Evolutionary conservation across 2,113 vertebrate species (phyloP).

Genomic region (Colius striatus): DNA sequence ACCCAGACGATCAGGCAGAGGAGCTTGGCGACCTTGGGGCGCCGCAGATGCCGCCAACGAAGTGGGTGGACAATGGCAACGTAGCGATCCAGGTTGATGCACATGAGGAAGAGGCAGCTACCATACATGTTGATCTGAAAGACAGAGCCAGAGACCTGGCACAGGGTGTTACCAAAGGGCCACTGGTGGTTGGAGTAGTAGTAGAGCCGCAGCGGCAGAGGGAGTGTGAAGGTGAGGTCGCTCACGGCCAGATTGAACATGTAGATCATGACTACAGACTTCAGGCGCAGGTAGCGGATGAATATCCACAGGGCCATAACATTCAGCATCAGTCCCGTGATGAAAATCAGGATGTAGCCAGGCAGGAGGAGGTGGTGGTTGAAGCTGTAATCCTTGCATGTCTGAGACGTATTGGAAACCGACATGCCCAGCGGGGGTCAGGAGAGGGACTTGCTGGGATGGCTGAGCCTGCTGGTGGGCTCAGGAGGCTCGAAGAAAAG

Average conservation of each 20-base stretch:
- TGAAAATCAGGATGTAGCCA: constrained; percentile 75
- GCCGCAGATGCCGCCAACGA: constrained; percentile 78
- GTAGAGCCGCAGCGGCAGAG: constrained; percentile 80
- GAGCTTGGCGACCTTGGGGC: constrained; percentile 72
- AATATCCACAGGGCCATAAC: constrained; percentile 78
- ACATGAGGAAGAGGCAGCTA: constrained; percentile 86
- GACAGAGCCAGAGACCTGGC: constrained; percentile 79
- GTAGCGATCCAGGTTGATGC: constrained; percentile 85
- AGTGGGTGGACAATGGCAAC: constrained; percentile 81
- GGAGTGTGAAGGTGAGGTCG: constrained; percentile 82
- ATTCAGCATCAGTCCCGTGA: constrained; percentile 72
- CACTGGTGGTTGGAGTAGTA: constrained; percentile 79
- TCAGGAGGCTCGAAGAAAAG: not conserved
- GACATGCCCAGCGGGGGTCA: constrained; percentile 3
- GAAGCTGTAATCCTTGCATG: constrained; percentile 65
- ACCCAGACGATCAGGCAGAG: constrained; percentile 77
- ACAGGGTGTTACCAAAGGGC: constrained; percentile 77
- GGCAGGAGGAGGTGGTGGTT: constrained; percentile 75
- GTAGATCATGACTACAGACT: constrained; percentile 81
- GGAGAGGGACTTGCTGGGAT: not conserved
- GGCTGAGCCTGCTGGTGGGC: not conserved
- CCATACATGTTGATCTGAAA: constrained; percentile 90
- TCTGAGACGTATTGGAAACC: not conserved
- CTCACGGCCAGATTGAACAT: constrained; percentile 83
- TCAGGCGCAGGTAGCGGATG: constrained; percentile 70